A percentile compares a stretch with the other conserved stretches of the same genome.
Evolutionary conservation across 2,888 invertebrate species (phyloP).

Genomic region (Tuberolachnus salignus): DNA sequence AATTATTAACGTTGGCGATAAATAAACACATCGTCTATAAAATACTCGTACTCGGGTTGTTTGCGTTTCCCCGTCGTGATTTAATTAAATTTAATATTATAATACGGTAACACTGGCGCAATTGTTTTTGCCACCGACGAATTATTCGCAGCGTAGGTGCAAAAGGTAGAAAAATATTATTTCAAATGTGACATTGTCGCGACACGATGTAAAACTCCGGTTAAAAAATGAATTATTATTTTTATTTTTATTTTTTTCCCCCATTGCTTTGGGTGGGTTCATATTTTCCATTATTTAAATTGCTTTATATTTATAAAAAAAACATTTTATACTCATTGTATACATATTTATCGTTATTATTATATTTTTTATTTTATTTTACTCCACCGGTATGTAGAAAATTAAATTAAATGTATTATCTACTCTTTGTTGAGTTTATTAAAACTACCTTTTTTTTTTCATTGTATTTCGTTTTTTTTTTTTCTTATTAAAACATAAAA

Average conservation of each 20-base stretch:
- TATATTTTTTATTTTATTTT: too few species aligned
- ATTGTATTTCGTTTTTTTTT: too few species aligned
- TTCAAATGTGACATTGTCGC: slow-evolving; percentile 20
- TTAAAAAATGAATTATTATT: slow-evolving; percentile 1
- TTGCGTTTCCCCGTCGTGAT: not conserved
- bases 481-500: too few species aligned
- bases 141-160: too few species aligned
- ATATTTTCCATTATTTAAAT: slow-evolving; percentile 42
- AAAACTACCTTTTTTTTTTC: too few species aligned
- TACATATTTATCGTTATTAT: slow-evolving; percentile 19
- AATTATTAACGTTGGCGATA: not conserved
- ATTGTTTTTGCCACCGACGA: slow-evolving; percentile 35
- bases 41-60: slow-evolving; percentile 2
- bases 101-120: not conserved
- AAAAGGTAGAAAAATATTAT: too few species aligned
- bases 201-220: not conserved
- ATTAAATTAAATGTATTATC: not conserved
- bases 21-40: not conserved
- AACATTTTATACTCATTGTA: not conserved
- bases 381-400: not conserved
- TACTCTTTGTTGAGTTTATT: not conserved
- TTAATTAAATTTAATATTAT: slow-evolving; percentile 42
- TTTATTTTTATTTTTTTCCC: too few species aligned
- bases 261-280: not conserved
- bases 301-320: not conserved